Evolutionary conservation across 2,888 invertebrate genomes (phyloP).

Genomic region (Macroteleia sp.): DNA sequence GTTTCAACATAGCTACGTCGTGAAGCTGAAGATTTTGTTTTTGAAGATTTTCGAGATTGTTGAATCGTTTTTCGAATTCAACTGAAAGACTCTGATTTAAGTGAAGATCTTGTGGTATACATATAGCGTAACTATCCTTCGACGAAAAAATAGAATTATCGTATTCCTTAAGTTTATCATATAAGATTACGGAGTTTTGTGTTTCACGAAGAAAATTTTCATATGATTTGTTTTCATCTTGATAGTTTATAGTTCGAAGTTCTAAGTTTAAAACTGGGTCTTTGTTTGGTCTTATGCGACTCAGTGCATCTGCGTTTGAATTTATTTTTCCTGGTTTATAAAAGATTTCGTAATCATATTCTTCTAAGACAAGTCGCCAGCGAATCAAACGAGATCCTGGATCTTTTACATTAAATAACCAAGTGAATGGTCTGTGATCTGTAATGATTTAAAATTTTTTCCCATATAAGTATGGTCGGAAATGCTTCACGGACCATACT

Average conservation of each 20-base stretch:
- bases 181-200: conserved; percentile 1
- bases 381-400: background rate
- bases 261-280: background rate
- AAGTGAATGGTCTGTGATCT: conserved; percentile 14
- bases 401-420: conserved; percentile 4
- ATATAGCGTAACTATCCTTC: conserved; percentile 3
- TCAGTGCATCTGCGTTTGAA: background rate
- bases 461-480: too few species aligned
- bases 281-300: background rate
- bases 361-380: background rate
- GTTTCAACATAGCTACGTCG: background rate
- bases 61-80: too few species aligned
- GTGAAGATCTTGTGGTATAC: too few species aligned
- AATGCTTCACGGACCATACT: too few species aligned
- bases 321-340: conserved; percentile 1
- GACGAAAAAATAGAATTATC: conserved; percentile 9
- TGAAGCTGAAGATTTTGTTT: background rate
- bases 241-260: background rate
- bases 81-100: too few species aligned
- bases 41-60: too few species aligned
- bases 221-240: background rate
- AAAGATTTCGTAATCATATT: background rate
- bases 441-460: conserved; percentile 23
- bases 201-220: background rate
- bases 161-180: background rate